Evolutionary conservation across 2,113 vertebrate genomes (phyloP), one percentile per base, ranked within the genome.

Genomic region (Elanoides forficatus): DNA sequence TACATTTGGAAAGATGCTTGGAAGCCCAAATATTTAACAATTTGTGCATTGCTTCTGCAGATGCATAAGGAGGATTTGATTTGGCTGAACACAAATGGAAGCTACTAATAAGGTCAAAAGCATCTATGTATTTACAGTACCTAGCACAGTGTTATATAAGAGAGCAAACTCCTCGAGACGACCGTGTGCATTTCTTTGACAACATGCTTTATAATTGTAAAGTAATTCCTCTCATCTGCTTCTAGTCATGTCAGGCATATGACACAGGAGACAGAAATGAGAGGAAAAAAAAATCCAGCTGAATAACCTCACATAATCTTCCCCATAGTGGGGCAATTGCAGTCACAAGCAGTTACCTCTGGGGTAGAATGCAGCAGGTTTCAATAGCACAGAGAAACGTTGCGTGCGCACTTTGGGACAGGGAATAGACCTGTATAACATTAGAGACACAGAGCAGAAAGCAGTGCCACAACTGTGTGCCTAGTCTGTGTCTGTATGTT

Each of bases 21-120:
- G 60, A 95, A 95, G 91, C 34, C 32, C 34, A 91, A 91, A 88
- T 89, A 87, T 86, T 93, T 94, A 83, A 92, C 75, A 84, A 88
- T 92, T 86, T 79, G 81, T 88, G 36, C 55, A 59, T 81, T 4
- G 2, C 27, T 92, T 95, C 48, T 91, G 60, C 60, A 92, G 72
- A 68, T 56, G 12, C 34, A 85, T 94, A 85, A 65, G 65, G 72
- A 88, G 63, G 65, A 92, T 91, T 93, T 76, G 17, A 65, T 88
- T 74, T 87, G 27, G 30, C 30, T 87, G 78, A 93, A 72, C 27
- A 60, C 52, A 84, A 78, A 73, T 20, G 29, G 66, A 71, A 81
- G 55, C 21, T 68, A 45, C 19, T 86, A 86, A 92, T 78, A 72
- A 92, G 23, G 88, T 88, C 43, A 74, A 88, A 90, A 75, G 5